Base-by-base conservation (phyloP, 2,888 invertebrate genomes). In the Plagodis dolabraria region DNA sequence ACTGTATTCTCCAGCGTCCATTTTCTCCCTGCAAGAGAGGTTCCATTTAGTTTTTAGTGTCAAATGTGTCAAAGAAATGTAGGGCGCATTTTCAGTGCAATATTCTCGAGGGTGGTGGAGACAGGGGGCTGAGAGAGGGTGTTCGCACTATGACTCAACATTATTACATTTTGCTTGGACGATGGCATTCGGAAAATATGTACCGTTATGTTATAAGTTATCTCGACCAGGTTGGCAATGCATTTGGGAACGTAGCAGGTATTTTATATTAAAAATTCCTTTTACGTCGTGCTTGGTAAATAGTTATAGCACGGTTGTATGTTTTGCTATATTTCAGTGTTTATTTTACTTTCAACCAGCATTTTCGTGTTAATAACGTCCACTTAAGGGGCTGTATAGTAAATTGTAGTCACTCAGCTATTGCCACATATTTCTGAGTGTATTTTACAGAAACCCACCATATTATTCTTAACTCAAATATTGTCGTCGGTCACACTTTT, bases 21-120 rank as follows among this genome's bases (percentile, higher is more conserved):
- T 64, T 62, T 60, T 65, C 53, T 63, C 45, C 51, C 12, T 52
- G 53, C 60, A 10, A 22, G 12, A 51, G 33, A 43, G 43, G 11
- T 64, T 60, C 60, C 67, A 67, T 65, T 64, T 68, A 62, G 64
- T 70, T 62, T 70, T 66, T 69, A 65, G 63, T 61, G 65, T 71
- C 69, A 64, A 68, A 69, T 64, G 66, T 68, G 71, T 67, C 67
- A 68, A 68, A 67, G 67, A 65, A 69, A 71, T 70, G 64, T 69
- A 63, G 69, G 67, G 55, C 70, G 67, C 65, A 70, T 69, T 70
- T 67, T 64, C 67, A 63, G 69, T 71, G 71, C 71, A 70, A 71
- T 68, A 65, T 69, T 67, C 63, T 53, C 53, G 50, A 53, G 44
- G 34, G 44, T n/a, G 47, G 53, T 9, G 58, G 47, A 7, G 51